Evolutionary conservation across 2,113 vertebrate species (phyloP).

Genomic region (cat (Felis catus)): DNA sequence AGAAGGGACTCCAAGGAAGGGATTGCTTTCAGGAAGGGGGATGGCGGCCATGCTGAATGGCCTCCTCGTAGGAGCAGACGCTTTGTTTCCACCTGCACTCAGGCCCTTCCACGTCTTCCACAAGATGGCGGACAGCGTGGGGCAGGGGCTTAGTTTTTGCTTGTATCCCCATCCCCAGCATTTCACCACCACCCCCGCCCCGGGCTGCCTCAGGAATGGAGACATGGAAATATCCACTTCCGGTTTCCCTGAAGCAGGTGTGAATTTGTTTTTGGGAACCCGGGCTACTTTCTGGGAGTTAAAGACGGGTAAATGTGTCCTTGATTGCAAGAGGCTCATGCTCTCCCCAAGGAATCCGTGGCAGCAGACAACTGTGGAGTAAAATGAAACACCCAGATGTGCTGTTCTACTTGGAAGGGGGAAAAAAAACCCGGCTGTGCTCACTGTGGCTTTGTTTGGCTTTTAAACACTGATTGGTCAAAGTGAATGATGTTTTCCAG

Average conservation of each 20-base stretch:
- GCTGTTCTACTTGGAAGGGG: neutral
- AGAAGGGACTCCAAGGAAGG: neutral
- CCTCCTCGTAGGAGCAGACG: fast-evolving
- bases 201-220: neutral
- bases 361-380: neutral
- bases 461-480: neutral
- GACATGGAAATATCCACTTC: neutral
- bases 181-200: neutral
- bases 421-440: neutral
- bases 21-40: neutral
- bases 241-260: neutral
- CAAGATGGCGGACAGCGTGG: fast-evolving
- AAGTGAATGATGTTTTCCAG: constrained; percentile 58
- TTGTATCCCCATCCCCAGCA: neutral
- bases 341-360: fast-evolving
- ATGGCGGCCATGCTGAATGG: fast-evolving
- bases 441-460: neutral
- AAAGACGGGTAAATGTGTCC: neutral
- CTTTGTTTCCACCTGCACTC: fast-evolving
- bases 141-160: neutral
- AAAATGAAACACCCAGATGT: neutral
- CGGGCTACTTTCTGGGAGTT: neutral
- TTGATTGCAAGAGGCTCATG: neutral
- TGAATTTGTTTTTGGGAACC: fast-evolving
- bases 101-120: fast-evolving